Conservation (phyloP, 2,113 vertebrate species). For the Oncorhynchus mykiss region DNA sequence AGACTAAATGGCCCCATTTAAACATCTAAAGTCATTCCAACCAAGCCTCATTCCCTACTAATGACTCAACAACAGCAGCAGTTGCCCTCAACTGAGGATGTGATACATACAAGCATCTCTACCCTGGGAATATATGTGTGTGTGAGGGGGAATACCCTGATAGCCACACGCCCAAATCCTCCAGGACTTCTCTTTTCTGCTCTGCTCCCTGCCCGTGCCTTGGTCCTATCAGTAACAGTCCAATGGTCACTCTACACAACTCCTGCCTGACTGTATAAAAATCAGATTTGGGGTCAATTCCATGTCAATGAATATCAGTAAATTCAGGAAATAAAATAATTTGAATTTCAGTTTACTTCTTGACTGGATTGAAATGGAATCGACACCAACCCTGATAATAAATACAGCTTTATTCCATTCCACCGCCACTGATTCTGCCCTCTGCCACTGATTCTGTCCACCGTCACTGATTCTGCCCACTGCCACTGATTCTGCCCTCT, state of each 20-base stretch:
- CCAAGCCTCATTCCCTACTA: neutral
- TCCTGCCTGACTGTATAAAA: too few species aligned
- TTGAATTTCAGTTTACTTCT: neutral
- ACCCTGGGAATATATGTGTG: neutral
- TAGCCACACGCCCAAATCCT: neutral
- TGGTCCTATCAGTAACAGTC: constrained; percentile 8
- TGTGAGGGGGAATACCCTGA: neutral
- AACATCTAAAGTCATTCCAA: neutral
- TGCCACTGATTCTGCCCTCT: too few species aligned
- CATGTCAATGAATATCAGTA: too few species aligned
- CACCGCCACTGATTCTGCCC: constrained; percentile 11
- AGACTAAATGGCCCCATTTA: too few species aligned
- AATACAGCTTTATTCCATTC: neutral
- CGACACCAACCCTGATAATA: constrained; percentile 11
- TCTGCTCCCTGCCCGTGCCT: too few species aligned
- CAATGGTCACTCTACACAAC: neutral
- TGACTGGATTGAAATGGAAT: neutral
- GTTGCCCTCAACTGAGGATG: neutral
- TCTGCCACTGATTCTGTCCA: constrained; percentile 23
- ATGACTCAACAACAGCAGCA: constrained; percentile 1
- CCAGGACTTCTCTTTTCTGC: too few species aligned
- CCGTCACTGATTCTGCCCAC: too few species aligned
- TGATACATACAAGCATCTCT: neutral
- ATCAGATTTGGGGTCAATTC: too few species aligned
- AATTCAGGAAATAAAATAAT: too few species aligned